These are phyloP conservation scores for Drosophila monieri DNA, from an alignment of 2,888 invertebrate species.

Conservation along the genomic window DNA sequence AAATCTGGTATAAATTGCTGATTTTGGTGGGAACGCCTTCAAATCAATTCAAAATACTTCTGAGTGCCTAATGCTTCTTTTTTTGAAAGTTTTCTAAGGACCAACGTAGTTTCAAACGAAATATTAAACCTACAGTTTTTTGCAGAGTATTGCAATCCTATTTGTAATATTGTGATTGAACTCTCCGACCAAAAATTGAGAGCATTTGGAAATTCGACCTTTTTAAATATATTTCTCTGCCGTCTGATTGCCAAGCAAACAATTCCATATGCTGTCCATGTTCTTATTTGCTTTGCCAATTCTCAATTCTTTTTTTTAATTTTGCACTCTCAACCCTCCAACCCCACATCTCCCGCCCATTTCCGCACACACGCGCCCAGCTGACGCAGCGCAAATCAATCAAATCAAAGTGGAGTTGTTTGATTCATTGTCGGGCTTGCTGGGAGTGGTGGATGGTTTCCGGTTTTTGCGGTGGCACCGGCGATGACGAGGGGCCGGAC, in stretches of 20 bases:
- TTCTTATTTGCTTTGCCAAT: constrained; percentile 53
- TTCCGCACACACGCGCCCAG: constrained; percentile 55
- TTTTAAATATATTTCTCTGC: not conserved
- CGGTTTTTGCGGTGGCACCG: constrained; percentile 50
- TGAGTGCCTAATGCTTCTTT: constrained; percentile 12
- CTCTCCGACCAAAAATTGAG: not conserved
- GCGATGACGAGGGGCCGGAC: constrained; percentile 18
- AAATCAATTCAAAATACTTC: constrained; percentile 32
- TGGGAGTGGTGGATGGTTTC: constrained; percentile 41
- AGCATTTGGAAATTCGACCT: constrained; percentile 22
- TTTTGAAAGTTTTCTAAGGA: not conserved
- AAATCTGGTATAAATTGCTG: constrained; percentile 24
- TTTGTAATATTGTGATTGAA: not conserved
- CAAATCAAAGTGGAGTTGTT: constrained; percentile 75
- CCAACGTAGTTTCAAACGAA: too few relatives aligned
- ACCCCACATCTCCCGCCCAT: constrained; percentile 4
- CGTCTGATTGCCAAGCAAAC: constrained; percentile 55
- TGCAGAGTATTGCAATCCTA: not conserved
- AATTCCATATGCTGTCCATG: constrained; percentile 55
- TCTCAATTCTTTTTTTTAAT: constrained; percentile 13
- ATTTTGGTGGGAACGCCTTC: constrained; percentile 20
- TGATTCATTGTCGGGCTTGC: constrained; percentile 37
- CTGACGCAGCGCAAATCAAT: constrained; percentile 76
- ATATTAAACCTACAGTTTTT: too few relatives aligned
- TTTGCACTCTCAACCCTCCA: constrained; percentile 32